phyloP scores from a whole-genome alignment of 2,888 invertebrate species.

The Drosophila siamana region DNA sequence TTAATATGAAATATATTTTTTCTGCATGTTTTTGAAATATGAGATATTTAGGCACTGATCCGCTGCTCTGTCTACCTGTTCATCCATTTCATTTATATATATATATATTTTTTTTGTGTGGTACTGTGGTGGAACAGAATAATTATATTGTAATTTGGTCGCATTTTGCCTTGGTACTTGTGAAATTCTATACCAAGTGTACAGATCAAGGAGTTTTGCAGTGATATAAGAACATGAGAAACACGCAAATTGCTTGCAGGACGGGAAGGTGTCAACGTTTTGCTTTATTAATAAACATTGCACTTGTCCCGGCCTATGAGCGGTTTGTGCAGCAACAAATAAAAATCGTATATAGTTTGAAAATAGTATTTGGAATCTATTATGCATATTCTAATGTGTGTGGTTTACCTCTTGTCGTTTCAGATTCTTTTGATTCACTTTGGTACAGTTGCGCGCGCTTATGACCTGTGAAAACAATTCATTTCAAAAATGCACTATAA shows the following conservation, averaged over 20 bases:
- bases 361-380: neutral
- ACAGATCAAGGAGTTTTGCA: slow-evolving; percentile 5
- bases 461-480: neutral
- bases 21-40: slow-evolving; percentile 62
- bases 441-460: slow-evolving; percentile 9
- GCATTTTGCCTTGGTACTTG: slow-evolving; percentile 38
- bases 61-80: slow-evolving; percentile 59
- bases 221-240: slow-evolving; percentile 7
- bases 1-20: slow-evolving; percentile 78
- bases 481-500: neutral
- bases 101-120: slow-evolving; percentile 17
- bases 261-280: slow-evolving; percentile 85
- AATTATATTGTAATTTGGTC: slow-evolving; percentile 49
- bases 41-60: slow-evolving; percentile 68
- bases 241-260: slow-evolving; percentile 82
- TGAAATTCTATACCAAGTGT: slow-evolving; percentile 56
- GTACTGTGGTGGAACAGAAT: slow-evolving; percentile 23
- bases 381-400: neutral
- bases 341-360: neutral
- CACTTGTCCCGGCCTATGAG: slow-evolving; percentile 90
- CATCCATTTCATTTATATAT: slow-evolving; percentile 3
- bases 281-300: slow-evolving; percentile 86
- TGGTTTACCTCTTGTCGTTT: slow-evolving; percentile 6
- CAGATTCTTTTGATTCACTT: neutral
- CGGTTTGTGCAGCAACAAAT: slow-evolving; percentile 64